phyloP scores from a whole-genome alignment of 2,888 invertebrate species.

The Meiosimyza platycephala region DNA sequence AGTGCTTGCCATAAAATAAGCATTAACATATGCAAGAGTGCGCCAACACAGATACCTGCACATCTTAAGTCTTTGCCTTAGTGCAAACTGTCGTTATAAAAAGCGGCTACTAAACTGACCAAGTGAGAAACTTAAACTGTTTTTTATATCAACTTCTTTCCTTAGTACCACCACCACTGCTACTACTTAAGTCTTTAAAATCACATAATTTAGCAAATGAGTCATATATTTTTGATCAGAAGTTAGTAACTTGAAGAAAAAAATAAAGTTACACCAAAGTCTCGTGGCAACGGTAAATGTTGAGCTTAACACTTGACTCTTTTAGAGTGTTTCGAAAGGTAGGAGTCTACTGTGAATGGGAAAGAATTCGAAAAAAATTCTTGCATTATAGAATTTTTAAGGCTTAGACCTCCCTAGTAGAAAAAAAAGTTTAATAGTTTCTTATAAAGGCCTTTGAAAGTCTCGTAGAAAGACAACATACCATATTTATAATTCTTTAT shows the following conservation, averaged over 20 bases:
- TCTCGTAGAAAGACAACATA: too few species aligned
- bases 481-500: too few species aligned
- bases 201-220: constrained; percentile 32
- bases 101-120: not conserved
- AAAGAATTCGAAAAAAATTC: too few species aligned
- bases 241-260: too few species aligned
- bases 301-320: not conserved
- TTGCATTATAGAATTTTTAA: too few species aligned
- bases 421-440: too few species aligned
- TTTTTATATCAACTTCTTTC: constrained; percentile 24
- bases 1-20: constrained; percentile 14
- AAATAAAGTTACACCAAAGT: not conserved
- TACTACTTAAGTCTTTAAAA: constrained; percentile 23
- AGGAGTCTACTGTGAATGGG: too few species aligned
- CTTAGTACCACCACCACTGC: constrained; percentile 5
- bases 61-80: not conserved
- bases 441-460: too few species aligned
- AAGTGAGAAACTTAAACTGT: constrained; percentile 5
- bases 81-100: not conserved
- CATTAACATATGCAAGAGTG: not conserved
- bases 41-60: not conserved
- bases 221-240: constrained; percentile 18
- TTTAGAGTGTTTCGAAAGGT: too few species aligned
- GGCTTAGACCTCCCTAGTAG: too few species aligned
- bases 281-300: not conserved